These are phyloP conservation scores for Drosophila paracracens DNA, from an alignment of 2,888 invertebrate genomes.

Conservation along the genomic window DNA sequence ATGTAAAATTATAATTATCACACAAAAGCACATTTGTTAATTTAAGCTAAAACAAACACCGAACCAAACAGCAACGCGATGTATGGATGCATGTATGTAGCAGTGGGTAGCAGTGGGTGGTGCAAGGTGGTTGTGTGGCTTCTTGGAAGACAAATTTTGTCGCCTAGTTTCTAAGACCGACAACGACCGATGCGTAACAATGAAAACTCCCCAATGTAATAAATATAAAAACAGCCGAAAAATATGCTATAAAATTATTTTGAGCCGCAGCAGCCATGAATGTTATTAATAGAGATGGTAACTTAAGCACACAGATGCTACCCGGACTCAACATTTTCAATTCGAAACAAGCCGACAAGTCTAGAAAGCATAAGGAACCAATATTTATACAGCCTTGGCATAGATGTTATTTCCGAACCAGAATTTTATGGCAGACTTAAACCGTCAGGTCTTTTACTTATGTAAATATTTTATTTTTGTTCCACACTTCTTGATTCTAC, in stretches of 20 bases:
- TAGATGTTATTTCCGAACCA: not conserved
- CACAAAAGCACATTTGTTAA: conserved; percentile 82
- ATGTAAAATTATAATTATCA: conserved; percentile 84
- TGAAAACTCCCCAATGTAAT: conserved; percentile 83
- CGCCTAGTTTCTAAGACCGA: conserved; percentile 55
- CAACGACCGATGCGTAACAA: conserved; percentile 79
- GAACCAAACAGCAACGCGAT: conserved; percentile 37
- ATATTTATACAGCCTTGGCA: not conserved
- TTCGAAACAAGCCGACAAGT: not conserved
- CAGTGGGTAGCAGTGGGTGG: conserved; percentile 14
- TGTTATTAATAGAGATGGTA: conserved; percentile 36
- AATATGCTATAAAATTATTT: conserved; percentile 82
- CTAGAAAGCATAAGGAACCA: not conserved
- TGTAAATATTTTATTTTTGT: too few species aligned
- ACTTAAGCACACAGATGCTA: not conserved
- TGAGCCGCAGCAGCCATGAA: conserved; percentile 40
- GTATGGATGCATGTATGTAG: not conserved
- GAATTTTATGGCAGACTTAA: not conserved
- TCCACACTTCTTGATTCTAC: not conserved
- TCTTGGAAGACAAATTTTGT: conserved; percentile 73
- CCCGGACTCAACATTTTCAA: not conserved
- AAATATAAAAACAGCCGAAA: conserved; percentile 84
- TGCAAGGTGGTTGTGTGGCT: conserved; percentile 10
- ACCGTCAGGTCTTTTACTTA: not conserved
- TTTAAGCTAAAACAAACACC: conserved; percentile 80